Conservation (phyloP, 2,888 invertebrate genomes). For the Ommatoiulus sabulosus region DNA sequence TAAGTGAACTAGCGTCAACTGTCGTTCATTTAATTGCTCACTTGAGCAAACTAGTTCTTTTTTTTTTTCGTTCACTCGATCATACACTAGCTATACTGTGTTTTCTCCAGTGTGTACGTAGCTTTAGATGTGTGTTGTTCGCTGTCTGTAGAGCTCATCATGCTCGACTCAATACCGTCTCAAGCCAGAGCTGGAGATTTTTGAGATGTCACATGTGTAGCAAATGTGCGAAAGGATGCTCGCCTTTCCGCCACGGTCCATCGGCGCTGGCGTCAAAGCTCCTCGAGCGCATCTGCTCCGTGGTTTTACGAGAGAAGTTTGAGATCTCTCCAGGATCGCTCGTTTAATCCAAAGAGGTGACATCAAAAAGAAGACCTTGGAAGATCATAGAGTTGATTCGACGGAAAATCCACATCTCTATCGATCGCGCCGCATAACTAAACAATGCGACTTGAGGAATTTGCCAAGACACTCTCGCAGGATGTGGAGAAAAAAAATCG, state of each 20-base stretch:
- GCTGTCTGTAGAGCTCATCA: no score
- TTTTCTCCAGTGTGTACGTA: no score
- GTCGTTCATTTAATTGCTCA: no score
- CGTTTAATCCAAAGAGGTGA: slow-evolving; percentile 17
- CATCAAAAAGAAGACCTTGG: background rate
- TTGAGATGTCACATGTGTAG: no score
- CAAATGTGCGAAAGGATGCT: no score
- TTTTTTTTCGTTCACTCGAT: no score
- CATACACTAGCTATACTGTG: no score
- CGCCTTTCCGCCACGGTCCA: background rate
- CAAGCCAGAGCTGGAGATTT: no score
- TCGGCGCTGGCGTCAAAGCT: slow-evolving; percentile 18
- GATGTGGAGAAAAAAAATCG: background rate
- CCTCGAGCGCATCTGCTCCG: slow-evolving; percentile 7
- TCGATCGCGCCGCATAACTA: background rate
- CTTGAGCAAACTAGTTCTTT: no score
- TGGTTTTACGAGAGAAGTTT: background rate
- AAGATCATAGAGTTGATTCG: background rate
- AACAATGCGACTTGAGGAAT: slow-evolving; percentile 23
- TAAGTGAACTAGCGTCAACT: no score
- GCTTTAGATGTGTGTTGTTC: no score
- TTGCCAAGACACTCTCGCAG: background rate
- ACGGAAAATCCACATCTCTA: background rate
- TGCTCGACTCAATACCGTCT: no score
- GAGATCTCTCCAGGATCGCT: background rate